phyloP scores from a whole-genome alignment of 2,888 invertebrate genomes.

The Harpagoxenus sublaevis region DNA sequence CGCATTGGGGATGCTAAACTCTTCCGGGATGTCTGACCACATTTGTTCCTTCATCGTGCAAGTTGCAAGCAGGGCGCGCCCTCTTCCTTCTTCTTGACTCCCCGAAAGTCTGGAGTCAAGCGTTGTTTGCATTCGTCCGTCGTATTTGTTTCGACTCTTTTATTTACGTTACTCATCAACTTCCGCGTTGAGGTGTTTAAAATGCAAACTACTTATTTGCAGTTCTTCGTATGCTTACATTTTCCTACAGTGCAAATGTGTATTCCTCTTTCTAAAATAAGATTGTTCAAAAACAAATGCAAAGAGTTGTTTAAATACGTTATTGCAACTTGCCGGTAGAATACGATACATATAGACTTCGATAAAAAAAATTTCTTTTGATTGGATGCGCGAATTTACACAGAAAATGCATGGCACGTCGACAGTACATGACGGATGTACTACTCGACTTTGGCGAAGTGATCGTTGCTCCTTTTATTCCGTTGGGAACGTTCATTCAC shows the following conservation, averaged over 20 bases:
- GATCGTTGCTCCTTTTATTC: not conserved
- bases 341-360: not conserved
- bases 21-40: not conserved
- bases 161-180: constrained; percentile 17
- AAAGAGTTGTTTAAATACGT: not conserved
- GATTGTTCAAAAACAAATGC: not conserved
- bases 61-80: constrained; percentile 1
- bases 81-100: not conserved
- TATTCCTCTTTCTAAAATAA: not conserved
- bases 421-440: constrained; percentile 41
- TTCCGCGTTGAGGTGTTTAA: not conserved
- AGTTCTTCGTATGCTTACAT: not conserved
- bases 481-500: constrained; percentile 30
- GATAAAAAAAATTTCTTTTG: constrained; percentile 5
- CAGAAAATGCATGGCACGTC: constrained; percentile 18
- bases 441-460: constrained; percentile 13
- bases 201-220: constrained; percentile 22
- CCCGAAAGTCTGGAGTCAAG: not conserved
- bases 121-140: not conserved
- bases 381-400: constrained; percentile 27
- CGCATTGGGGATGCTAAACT: constrained; percentile 35
- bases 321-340: constrained; percentile 1
- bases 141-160: constrained; percentile 1
- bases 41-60: constrained; percentile 25
- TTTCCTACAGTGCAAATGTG: not conserved